A percentile compares a stretch with the other conserved stretches of the same genome.
phyloP scores from a whole-genome alignment of 2,888 invertebrate genomes.

The Prionchulus punctatus region DNA sequence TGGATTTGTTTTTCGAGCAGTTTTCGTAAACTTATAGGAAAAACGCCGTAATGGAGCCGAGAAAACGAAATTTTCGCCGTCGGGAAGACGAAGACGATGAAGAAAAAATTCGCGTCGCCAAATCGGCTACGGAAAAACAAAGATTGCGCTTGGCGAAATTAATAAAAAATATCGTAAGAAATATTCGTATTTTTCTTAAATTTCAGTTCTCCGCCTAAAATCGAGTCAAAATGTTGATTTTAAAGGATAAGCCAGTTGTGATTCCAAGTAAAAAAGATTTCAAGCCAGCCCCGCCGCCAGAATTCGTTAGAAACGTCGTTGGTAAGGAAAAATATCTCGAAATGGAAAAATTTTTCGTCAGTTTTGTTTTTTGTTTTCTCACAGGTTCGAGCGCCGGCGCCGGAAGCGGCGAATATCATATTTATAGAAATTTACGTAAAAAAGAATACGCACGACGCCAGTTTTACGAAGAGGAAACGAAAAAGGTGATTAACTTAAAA shows the following conservation, averaged over 20 bases:
- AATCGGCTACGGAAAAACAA: neutral
- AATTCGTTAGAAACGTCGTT: conserved; percentile 94
- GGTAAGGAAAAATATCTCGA: conserved; percentile 36
- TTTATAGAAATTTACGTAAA: conserved; percentile 76
- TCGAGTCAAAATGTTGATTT: conserved; percentile 3
- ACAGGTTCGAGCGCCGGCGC: conserved; percentile 82
- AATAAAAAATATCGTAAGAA: conserved; percentile 2
- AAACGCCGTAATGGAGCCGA: neutral
- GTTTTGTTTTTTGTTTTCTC: conserved; percentile 9
- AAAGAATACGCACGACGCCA: conserved; percentile 89
- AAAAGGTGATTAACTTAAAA: conserved; percentile 45
- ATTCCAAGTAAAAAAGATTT: conserved; percentile 65
- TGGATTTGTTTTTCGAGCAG: too few relatives aligned
- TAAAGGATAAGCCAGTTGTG: conserved; percentile 65
- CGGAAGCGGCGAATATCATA: conserved; percentile 94
- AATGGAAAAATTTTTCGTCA: neutral
- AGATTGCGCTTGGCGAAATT: conserved; percentile 2
- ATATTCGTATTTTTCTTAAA: neutral
- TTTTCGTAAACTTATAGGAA: too few relatives aligned
- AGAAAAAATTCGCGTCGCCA: conserved; percentile 7
- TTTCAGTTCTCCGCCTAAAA: neutral
- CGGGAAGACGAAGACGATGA: conserved; percentile 7
- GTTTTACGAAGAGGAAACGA: conserved; percentile 67
- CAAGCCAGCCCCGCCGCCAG: conserved; percentile 59
- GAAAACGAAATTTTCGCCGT: neutral